These are phyloP conservation scores for Chamaea fasciata DNA, from an alignment of 2,113 vertebrate species.

Conservation along the genomic window DNA sequence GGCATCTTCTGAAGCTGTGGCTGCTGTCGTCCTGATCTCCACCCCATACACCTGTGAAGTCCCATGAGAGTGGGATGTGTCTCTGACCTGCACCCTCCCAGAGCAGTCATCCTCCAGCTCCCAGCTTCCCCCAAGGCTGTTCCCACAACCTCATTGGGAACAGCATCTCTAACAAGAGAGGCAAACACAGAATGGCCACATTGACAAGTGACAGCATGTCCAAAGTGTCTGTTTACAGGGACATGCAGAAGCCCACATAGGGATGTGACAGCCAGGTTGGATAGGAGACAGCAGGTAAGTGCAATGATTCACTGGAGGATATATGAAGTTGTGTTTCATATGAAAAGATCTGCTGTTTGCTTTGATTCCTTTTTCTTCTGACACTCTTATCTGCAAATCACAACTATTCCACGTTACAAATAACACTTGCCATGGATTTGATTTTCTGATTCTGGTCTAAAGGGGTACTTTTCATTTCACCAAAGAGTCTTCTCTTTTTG, in stretches of 20 bases:
- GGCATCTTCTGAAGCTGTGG: background rate
- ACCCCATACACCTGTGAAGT: background rate
- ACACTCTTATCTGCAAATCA: background rate
- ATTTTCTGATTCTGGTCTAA: background rate
- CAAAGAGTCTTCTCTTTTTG: background rate
- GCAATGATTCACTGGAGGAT: background rate
- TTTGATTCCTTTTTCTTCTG: background rate
- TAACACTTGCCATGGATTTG: background rate
- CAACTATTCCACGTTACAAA: background rate
- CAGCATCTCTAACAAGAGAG: background rate
- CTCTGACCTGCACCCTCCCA: background rate
- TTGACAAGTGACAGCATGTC: background rate
- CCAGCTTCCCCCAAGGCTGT: background rate
- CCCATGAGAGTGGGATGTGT: rapidly evolving
- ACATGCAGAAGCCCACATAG: background rate
- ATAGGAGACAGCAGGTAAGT: background rate
- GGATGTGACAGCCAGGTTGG: background rate
- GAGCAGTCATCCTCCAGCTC: background rate
- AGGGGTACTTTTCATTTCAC: background rate
- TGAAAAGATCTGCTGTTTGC: background rate
- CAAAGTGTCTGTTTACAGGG: background rate
- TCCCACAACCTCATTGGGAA: background rate
- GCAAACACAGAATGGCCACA: background rate
- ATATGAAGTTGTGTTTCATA: background rate
- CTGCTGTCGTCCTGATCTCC: background rate